A percentile compares a stretch with the other conserved stretches of the same genome.
phyloP scores from a whole-genome alignment of 2,888 invertebrate genomes.

The Eretmocerus hayati region DNA sequence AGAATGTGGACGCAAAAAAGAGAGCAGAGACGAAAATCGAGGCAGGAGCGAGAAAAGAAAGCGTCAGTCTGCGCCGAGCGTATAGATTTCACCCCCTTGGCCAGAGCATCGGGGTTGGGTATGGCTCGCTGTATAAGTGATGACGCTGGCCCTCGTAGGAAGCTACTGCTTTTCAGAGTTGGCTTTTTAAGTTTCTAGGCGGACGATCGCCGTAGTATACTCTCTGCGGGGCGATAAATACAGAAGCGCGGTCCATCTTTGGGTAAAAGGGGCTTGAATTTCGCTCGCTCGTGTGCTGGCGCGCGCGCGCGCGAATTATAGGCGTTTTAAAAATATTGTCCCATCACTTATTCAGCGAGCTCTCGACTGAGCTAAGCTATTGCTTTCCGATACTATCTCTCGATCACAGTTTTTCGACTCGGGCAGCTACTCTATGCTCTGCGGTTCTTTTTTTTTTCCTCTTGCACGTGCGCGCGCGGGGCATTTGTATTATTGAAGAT shows the following conservation, averaged over 20 bases:
- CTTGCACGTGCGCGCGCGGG: background rate
- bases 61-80: too few relatives aligned
- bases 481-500: background rate
- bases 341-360: slow-evolving; percentile 44
- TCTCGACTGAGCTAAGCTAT: slow-evolving; percentile 39
- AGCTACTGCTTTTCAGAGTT: too few relatives aligned
- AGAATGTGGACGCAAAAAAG: too few relatives aligned
- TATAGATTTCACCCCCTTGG: too few relatives aligned
- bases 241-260: slow-evolving; percentile 32
- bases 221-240: slow-evolving; percentile 47
- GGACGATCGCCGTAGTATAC: too few relatives aligned
- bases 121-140: background rate
- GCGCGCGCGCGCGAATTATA: slow-evolving; percentile 41
- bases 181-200: too few relatives aligned
- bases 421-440: slow-evolving; percentile 1
- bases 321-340: slow-evolving; percentile 49
- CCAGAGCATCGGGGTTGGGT: background rate
- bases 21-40: too few relatives aligned
- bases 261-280: slow-evolving; percentile 22
- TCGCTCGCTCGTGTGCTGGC: background rate
- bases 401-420: slow-evolving; percentile 43
- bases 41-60: too few relatives aligned
- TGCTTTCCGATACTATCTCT: slow-evolving; percentile 44
- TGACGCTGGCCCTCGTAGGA: too few relatives aligned
- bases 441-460: background rate